Base-by-base conservation (phyloP, 2,113 vertebrate genomes). In the Falco punctatus region DNA sequence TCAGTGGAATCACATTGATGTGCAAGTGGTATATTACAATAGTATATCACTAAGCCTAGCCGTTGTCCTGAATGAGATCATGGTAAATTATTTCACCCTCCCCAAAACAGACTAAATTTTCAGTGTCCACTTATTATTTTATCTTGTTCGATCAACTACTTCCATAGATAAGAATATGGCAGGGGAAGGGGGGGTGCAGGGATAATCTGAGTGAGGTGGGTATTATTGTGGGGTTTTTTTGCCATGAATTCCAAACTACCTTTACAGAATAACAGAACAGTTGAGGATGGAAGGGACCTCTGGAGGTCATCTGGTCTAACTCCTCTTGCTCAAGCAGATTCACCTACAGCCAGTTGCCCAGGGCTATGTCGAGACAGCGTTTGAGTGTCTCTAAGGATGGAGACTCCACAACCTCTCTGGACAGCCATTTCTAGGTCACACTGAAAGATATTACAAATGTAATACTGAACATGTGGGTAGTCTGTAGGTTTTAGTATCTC, bases 1-100 rank as follows among this genome's bases (percentile, higher is more conserved):
- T 71, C 51, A 67, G 8, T 22, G 20, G 14, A 71, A 22, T 35
- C 66, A 52, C 21, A 27, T 9, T 62, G 51, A 78, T 33, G 12
- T 30, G 48, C 0, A 0, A 81, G 30, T 54, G 33, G 5, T 46
- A 17, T 24, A 57, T 49, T 42, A 44, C 30, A 48, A 26, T 5
- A 73, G 20, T 24, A 27, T n/a, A 52, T 20, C 32, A 58, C 55
- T 14, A n/a, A 44, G 13, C 11, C 9, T 6, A 32, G 20, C 2
- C 8, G 26, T 82, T 65, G 13, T 81, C 44, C 69, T 52, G 57
- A 81, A 51, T 78, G n/a, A 81, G 40, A 73, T 3, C 21, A 22
- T 4, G 6, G 16, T 61, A 10, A 81, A 59, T 46, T 67, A 54
- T 59, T 92, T 61, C 15, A 58, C 13, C 11, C 48, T 79, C 38